Conservation (phyloP, 2,113 vertebrate species). For the Colinus virginianus region DNA sequence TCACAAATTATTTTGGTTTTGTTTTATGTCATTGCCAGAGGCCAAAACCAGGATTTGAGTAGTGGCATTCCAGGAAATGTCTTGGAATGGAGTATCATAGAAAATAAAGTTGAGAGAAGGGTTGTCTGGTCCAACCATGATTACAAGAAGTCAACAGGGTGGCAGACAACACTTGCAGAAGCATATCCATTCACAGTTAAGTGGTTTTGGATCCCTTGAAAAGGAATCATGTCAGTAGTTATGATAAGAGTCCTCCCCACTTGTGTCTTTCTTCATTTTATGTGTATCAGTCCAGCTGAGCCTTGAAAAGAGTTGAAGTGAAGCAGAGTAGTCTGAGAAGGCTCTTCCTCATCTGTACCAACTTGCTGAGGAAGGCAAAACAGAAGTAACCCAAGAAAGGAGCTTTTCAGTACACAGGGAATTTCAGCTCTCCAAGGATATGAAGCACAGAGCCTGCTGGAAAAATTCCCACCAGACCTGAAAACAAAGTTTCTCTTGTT, state of each 20-base stretch:
- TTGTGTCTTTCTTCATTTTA: not conserved
- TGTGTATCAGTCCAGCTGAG: not conserved
- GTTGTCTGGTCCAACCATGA: not conserved
- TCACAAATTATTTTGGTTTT: not conserved
- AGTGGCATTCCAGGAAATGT: not conserved
- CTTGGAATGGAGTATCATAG: not conserved
- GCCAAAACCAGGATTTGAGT: not conserved
- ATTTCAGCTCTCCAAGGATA: not conserved
- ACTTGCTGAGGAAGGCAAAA: not conserved
- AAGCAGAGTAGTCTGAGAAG: not conserved
- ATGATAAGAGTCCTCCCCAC: not conserved
- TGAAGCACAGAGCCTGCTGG: not conserved
- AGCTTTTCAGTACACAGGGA: not conserved
- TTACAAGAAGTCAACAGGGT: not conserved
- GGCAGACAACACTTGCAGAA: not conserved
- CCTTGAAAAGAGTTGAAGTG: not conserved
- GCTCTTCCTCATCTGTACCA: not conserved
- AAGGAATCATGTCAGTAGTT: not conserved
- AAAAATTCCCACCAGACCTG: not conserved
- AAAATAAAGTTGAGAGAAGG: not conserved
- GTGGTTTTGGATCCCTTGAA: not conserved
- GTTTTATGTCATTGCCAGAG: not conserved
- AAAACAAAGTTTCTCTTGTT: not conserved
- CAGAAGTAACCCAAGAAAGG: not conserved
- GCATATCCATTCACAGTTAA: not conserved